Base-by-base conservation (phyloP, 2,113 vertebrate species). In the Dicrurus megarhynchus region DNA sequence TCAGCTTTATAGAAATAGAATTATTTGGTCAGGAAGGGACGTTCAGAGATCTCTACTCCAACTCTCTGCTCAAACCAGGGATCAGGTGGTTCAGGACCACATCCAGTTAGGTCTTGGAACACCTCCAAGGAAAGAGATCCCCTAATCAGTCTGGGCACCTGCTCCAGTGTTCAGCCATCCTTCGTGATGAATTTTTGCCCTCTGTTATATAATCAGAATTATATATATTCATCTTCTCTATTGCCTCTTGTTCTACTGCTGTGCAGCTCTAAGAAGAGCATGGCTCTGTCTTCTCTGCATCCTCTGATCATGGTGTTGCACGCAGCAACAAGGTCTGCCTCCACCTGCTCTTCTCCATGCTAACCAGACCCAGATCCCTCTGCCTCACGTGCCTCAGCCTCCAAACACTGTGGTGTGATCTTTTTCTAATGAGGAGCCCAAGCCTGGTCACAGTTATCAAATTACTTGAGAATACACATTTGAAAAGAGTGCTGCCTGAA, bases 261-360 rank as follows among this genome's bases (percentile, higher is more conserved):
- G 28, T 18, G 26, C 13, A 77, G 23, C 22, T 71, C 56, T n/a
- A 22, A 67, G 42, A 74, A 52, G 42, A 68, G 26, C 27, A n/a
- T 10, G 24, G 65, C 11, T 93, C 27, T 49, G 32, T 14, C 24
- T 42, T 41, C 47, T 67, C 57, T 52, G 33, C 46, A 27, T 41
- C 10, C 32, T 63, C 16, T 1, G 1, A 22, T 15, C 22, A 44
- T 1, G 0, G 10, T 10, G 11, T 1, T 68, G 61, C n/a, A 49
- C 30, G 17, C 0, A 86, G 30, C 11, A 59, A 1, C 10, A 33
- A 74, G 9, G 2, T 75, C 23, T 65, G 32, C 20, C 64, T 78
- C 39, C 23, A 8, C 23, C 20, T 74, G 42, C 56, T 41, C 73
- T 9, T 52, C 55, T n/a, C 28, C 5, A 11, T 3, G 17, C 57